phyloP scores from a whole-genome alignment of 2,888 invertebrate species.

The Xanthia icteritia region DNA sequence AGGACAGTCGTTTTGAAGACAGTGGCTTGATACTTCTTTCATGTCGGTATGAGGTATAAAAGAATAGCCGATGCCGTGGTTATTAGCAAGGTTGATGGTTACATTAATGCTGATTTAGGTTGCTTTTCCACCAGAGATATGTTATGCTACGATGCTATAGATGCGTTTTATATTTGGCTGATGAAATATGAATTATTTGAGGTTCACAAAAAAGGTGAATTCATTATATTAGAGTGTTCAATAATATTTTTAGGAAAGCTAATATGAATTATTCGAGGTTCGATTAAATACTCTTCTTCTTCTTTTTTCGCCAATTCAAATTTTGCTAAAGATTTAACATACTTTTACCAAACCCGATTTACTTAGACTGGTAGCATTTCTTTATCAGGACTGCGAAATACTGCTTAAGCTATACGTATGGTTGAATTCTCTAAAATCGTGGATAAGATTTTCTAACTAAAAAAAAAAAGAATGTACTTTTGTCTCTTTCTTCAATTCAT shows the following conservation, averaged over 20 bases:
- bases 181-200: no score
- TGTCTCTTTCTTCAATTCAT: neutral
- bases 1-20: slow-evolving; percentile 21
- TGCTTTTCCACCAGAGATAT: no score
- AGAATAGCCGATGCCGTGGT: neutral
- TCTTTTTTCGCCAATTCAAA: neutral
- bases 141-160: no score
- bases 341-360: neutral
- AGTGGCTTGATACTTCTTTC: slow-evolving; percentile 6
- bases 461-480: neutral
- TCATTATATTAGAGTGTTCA: no score
- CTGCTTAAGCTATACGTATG: neutral
- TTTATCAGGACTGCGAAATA: neutral
- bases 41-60: neutral
- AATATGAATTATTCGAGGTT: no score
- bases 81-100: neutral
- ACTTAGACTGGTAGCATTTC: neutral
- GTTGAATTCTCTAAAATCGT: neutral
- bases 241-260: no score
- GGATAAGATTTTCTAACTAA: neutral
- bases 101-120: neutral
- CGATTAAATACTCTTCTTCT: no score
- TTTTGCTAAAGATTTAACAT: neutral
- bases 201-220: no score
- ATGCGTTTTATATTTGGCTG: no score